Evolutionary conservation across 2,113 vertebrate genomes (phyloP).

Genomic region (Colossoma macropomum): DNA sequence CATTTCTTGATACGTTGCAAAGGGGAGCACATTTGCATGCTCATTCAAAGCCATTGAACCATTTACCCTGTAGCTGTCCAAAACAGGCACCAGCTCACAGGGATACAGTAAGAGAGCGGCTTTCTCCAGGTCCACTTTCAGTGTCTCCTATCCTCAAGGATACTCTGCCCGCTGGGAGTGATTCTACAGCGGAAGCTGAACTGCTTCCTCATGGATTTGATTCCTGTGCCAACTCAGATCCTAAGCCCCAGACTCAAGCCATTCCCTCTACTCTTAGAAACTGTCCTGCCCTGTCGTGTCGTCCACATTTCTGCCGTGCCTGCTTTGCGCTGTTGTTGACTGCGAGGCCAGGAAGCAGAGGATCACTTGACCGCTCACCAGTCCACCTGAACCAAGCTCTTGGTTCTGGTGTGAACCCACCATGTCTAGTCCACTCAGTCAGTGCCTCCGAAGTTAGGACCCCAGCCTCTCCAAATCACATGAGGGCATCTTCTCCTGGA

Average conservation of each 20-base stretch:
- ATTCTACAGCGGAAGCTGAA: neutral
- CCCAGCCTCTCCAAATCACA: conserved; percentile 14
- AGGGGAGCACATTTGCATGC: conserved; percentile 56
- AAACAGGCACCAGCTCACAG: neutral
- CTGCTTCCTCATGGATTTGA: conserved; percentile 1
- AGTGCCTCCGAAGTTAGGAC: neutral
- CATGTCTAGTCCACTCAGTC: neutral
- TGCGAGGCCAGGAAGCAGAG: conserved; percentile 47
- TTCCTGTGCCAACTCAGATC: neutral
- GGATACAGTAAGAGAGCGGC: neutral
- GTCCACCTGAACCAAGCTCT: conserved; percentile 9
- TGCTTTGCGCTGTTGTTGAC: conserved; percentile 52
- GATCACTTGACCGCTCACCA: conserved; percentile 45
- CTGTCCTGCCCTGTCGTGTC: conserved; percentile 19
- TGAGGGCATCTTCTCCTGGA: conserved; percentile 7
- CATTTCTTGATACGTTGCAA: conserved; percentile 61
- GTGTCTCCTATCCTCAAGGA: neutral
- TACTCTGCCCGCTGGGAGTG: neutral
- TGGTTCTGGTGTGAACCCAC: neutral
- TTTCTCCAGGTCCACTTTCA: neutral
- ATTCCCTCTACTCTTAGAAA: conserved; percentile 34
- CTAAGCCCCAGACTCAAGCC: neutral
- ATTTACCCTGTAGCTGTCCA: conserved; percentile 39
- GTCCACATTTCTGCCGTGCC: conserved; percentile 44
- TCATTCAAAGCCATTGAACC: conserved; percentile 39